Conservation (phyloP, 2,888 invertebrate species). For the Torymus auratus region DNA sequence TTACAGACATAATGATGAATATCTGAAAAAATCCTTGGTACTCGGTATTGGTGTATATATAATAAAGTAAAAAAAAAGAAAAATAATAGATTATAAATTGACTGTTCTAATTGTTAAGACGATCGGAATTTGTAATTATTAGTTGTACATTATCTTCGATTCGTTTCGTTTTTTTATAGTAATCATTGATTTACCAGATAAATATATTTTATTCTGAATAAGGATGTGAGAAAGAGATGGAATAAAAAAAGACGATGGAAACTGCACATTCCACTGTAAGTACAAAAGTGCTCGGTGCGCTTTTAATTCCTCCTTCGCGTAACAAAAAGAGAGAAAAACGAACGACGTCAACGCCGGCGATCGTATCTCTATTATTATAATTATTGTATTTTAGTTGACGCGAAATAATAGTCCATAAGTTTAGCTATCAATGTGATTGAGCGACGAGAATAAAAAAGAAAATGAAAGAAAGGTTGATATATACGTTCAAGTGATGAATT, state of each 20-base stretch:
- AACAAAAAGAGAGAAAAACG: no score
- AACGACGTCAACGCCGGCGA: no score
- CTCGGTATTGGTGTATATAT: slow-evolving; percentile 54
- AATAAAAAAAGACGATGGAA: slow-evolving; percentile 42
- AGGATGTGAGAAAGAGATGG: no score
- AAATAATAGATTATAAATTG: slow-evolving; percentile 48
- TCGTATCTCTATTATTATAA: no score
- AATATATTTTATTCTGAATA: slow-evolving; percentile 51
- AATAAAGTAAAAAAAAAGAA: not conserved
- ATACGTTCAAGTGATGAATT: slow-evolving; percentile 49
- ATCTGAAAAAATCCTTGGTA: slow-evolving; percentile 58
- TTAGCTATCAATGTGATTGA: slow-evolving; percentile 55
- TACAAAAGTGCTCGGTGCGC: slow-evolving; percentile 64
- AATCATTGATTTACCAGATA: slow-evolving; percentile 56
- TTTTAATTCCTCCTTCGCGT: slow-evolving; percentile 47
- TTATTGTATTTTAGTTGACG: slow-evolving; percentile 51
- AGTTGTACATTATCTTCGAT: slow-evolving; percentile 6
- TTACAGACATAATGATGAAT: slow-evolving; percentile 55
- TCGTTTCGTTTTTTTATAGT: slow-evolving; percentile 16
- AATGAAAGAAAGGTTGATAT: slow-evolving; percentile 47
- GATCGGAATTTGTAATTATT: slow-evolving; percentile 51
- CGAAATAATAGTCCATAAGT: slow-evolving; percentile 47
- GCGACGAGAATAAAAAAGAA: no score
- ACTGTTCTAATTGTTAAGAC: slow-evolving; percentile 54
- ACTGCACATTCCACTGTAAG: slow-evolving; percentile 68